Evolutionary conservation across 2,797 vertebrate genomes (phyloP), one percentile per base, ranked within the genome.

Genomic region (Odontamblyopus lacepedii): DNA sequence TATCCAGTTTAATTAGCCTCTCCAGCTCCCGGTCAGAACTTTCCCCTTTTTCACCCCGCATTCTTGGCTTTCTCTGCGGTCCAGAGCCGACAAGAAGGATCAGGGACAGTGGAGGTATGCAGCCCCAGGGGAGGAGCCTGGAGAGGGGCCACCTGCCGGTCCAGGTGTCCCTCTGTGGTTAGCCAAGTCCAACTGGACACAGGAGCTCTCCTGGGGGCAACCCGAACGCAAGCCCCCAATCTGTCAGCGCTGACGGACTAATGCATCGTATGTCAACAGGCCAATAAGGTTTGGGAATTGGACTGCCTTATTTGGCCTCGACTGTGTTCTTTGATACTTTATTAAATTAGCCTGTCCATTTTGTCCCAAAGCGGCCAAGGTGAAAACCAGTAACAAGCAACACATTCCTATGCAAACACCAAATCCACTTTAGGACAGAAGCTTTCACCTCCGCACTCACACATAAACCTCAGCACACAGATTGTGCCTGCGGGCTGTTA

Each of bases 401-500:
- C 78, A 80, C 89, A 92, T 93, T 93, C 91, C 90, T 87, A 69
- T 73, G 75, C 71, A 72, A 80, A 84, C 80, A 90, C 83, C 89
- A 89, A 87, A 91, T 85, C 89, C 88, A 64, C 83, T 92, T 80
- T 66, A 78, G 87, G 82, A 87, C 82, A 85, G 80, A 65, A 76
- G 51, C 76, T 61, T 62, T 41, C 70, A 67, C 65, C 59, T 75
- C 53, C 60, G 51, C 77, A 66, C 72, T 66, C n/a, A 60, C 53
- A 68, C 48, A 74, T 48, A 75, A 38, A 60, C 41, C 73, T 66
- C 27, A 62, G 71, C 60, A 76, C 63, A 73, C n/a, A 65, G 85
- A 82, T 80, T 78, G 55, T 67, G 80, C 86, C 91, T 90, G 85
- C 79, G 85, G 91, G 91, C 91, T 93, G 87, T 92, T 93, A 81